Percentiles rank a stretch among this genome's conserved stretches.
These are phyloP conservation scores for Patella ulyssiponensis DNA, from an alignment of 2,888 invertebrate species.

Conservation along the genomic window DNA sequence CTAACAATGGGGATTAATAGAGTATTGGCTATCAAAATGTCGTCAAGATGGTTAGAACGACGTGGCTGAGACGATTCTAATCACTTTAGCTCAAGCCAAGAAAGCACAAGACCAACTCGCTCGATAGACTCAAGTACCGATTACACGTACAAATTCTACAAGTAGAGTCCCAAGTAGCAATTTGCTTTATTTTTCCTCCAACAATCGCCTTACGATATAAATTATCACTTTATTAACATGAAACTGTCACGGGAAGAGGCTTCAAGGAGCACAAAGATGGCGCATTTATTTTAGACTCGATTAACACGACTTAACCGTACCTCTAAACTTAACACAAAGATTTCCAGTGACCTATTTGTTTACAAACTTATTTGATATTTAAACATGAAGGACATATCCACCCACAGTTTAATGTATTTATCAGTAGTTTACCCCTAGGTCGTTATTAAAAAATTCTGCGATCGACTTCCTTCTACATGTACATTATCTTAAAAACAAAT, in stretches of 20 bases:
- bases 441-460: too few relatives aligned
- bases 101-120: neutral
- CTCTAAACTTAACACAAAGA: too few relatives aligned
- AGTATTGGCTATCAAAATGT: neutral
- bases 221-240: conserved; percentile 11
- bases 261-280: neutral
- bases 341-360: too few relatives aligned
- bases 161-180: conserved; percentile 10
- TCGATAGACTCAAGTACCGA: neutral
- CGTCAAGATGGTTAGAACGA: conserved; percentile 7
- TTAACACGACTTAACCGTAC: neutral
- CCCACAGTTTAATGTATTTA: too few relatives aligned
- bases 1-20: conserved; percentile 1
- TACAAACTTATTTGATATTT: too few relatives aligned
- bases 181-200: neutral
- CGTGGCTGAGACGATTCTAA: neutral
- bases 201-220: conserved; percentile 5
- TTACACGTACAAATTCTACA: neutral
- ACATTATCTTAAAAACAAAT: too few relatives aligned
- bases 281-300: neutral
- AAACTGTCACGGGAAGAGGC: neutral
- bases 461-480: too few relatives aligned
- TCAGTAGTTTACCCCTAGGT: too few relatives aligned
- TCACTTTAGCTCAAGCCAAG: neutral
- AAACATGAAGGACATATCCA: too few relatives aligned